A percentile compares a stretch with the other conserved stretches of the same genome.
Conservation (phyloP, 2,888 invertebrate species). For the Hydrotaea diabolus region DNA sequence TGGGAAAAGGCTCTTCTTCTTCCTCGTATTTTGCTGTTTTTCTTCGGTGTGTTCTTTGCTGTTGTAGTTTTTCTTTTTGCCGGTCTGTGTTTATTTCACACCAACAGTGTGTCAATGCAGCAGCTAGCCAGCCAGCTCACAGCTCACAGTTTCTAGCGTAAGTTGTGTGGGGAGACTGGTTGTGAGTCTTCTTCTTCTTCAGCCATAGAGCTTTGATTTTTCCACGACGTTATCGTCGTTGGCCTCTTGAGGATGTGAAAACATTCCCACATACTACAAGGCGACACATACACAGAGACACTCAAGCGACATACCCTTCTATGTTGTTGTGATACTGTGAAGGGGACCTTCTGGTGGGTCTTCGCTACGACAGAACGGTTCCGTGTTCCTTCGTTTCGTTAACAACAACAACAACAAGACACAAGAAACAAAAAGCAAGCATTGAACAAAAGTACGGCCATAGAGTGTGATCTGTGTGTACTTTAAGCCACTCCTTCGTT, state of each 20-base stretch:
- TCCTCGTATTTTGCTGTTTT: conserved; percentile 16
- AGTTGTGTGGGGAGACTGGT: conserved; percentile 62
- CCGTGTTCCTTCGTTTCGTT: neutral
- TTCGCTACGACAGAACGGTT: neutral
- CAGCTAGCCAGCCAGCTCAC: conserved; percentile 48
- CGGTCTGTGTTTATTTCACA: conserved; percentile 65
- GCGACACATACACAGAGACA: conserved; percentile 23
- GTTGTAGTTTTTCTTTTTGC: conserved; percentile 50
- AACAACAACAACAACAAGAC: conserved; percentile 43
- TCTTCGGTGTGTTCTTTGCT: conserved; percentile 1
- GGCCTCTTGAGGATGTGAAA: conserved; percentile 54
- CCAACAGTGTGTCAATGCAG: conserved; percentile 67
- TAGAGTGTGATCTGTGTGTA: conserved; percentile 80
- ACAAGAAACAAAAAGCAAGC: too few relatives aligned
- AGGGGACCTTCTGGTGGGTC: conserved; percentile 10
- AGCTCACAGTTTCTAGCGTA: conserved; percentile 41
- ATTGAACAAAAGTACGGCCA: conserved; percentile 64
- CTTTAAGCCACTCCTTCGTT: conserved; percentile 80
- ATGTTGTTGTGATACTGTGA: neutral
- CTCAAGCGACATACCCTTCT: neutral
- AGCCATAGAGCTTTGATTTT: conserved; percentile 51
- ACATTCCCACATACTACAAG: conserved; percentile 22
- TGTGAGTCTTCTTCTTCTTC: conserved; percentile 9
- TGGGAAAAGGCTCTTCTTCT: conserved; percentile 62
- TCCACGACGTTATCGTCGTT: conserved; percentile 22